Evolutionary conservation across 2,888 invertebrate genomes (phyloP), one percentile per base, ranked within the genome.

Genomic region (Calliscelio sp.): DNA sequence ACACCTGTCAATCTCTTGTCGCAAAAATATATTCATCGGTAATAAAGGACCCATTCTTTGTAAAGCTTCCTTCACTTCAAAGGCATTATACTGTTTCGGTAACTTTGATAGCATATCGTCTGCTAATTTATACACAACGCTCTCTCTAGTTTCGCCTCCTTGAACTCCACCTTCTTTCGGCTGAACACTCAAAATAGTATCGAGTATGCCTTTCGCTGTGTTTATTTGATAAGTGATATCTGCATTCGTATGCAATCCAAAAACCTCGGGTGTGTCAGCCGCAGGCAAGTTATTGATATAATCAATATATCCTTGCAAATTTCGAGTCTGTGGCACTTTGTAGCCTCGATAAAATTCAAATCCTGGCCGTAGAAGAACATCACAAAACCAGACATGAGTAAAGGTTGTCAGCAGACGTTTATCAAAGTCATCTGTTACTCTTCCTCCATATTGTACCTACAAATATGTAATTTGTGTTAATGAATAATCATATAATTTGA

Each of bases 201-300:
- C 98, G 89, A 99, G 94, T 91, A 99, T 98, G 87, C 95, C 97
- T 94, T 98, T 98, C 25, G 98, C 98, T 55, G 98, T 98, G 92
- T 99, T 99, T 85, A 99, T 99, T 94, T 99, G 98, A 93, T 99
- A 99, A 89, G 99, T 99, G 86, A 99, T 99, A 92, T 99, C 99
- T 65, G 99, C 99, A 93, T 99, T 99, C 7, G 97, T 95, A 93
- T 99, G 99, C 66, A 99, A 94, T n/a, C 99, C 99, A 93, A 99
- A 99, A 8, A 98, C 98, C 94, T 99, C 98, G 0, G 99, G 99
- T 0, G 97, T 97, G 92, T 99, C 99, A 22, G 96, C 96, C 20
- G 95, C 93, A 0, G 97, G 97, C 86, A 99, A 94, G 89, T 95
- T 95, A 89, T 97, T 97, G 70, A 99, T 98, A 90, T 97, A 97